Evolutionary conservation across 2,888 invertebrate species (phyloP), one percentile per base, ranked within the genome.

Genomic region (Panzeria rudis): DNA sequence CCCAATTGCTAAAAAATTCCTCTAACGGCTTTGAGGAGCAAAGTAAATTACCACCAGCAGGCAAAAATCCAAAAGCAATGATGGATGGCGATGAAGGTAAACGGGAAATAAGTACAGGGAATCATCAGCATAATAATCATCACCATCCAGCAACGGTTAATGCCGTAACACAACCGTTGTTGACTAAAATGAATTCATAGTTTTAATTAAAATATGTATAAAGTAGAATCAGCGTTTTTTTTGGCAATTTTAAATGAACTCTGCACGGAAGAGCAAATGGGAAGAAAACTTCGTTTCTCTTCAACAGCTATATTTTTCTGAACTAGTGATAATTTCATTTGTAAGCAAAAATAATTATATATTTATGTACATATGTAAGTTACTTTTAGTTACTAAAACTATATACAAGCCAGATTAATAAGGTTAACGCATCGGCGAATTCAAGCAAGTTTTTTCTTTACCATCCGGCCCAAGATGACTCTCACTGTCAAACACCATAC

Each of bases 181-280:
- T 92, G 86, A 89, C 90, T 35, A 91, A 90, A 88, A 92, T 92
- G 62, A 91, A 92, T 88, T 89, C 91, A 56, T 86, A 86, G 80
- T 72, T 75, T 54, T 66, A 69, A 82, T 35, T 54, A 17, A n/a
- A 72, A 44, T 17, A 47, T 7, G 4, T 41, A 41, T 4, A 11
- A 9, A 38, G 13, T 23, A 41, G 6, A 23, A 61, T 5, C 11
- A 23, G 54, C 56, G n/a, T 54, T 50, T n/a, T 35, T 41, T 41
- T 50, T 52, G 50, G 41, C n/a, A 54, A 64, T 38, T 71, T 8
- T 44, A 62, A 23, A 17, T 61, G 15, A 44, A 35, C 32, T 44
- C 23, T 47, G 44, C 41, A 1, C 7, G 20, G 6, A 50, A 32
- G n/a, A 32, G 5, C 4, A 15, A 13, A 29, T 11, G 29, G 2